Evolutionary conservation across 2,113 vertebrate species (phyloP), one percentile per base, ranked within the genome.

Genomic region (Sinocyclocheilus grahami): DNA sequence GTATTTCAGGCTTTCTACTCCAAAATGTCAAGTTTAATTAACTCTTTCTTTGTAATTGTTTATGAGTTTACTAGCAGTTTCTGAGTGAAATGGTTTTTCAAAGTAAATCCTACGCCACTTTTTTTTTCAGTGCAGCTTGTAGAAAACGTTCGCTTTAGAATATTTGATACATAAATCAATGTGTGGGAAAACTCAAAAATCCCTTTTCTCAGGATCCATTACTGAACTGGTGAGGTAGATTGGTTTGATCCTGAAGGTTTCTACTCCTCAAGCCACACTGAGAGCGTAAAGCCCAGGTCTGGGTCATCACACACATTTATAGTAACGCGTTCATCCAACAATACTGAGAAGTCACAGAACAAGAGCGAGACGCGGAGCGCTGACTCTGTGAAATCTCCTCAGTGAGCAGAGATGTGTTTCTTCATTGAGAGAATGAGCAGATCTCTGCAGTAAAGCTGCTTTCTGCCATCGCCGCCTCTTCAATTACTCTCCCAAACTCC

Each of bases 401-500:
- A 84, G 18, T 62, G 22, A 62, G 71, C 55, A 76, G 53, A 62
- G 75, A 84, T 63, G 42, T 24, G n/a, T 84, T 76, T 62, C 53
- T 75, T 76, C 20, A 42, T 37, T 79, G 55, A 84, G 13, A 60
- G 53, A 84, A 84, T 84, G 37, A 42, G 53, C 71, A 46, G 72
- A 37, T 75, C 39, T 14, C 53, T 62, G 69, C 33, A 53, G 51
- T 53, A 83, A 83, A 87, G 24, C 24, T 11, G 8, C 22, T 48
- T 69, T 82, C 33, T 27, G 39, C 46, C 83, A 78, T 20, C n/a
- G 65, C 51, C 67, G 6, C 55, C 80, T 86, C 76, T 55, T 55
- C 86, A 86, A 86, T 87, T 53, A 86, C 76, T 67, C 72, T 80
- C 55, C 74, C 65, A 58, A 72, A 33, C 79, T 62, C 78, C 39